Percentiles rank a stretch among this genome's conserved stretches.
Conservation (phyloP, 2,888 invertebrate genomes). For the Rhaphigaster nebulosa region DNA sequence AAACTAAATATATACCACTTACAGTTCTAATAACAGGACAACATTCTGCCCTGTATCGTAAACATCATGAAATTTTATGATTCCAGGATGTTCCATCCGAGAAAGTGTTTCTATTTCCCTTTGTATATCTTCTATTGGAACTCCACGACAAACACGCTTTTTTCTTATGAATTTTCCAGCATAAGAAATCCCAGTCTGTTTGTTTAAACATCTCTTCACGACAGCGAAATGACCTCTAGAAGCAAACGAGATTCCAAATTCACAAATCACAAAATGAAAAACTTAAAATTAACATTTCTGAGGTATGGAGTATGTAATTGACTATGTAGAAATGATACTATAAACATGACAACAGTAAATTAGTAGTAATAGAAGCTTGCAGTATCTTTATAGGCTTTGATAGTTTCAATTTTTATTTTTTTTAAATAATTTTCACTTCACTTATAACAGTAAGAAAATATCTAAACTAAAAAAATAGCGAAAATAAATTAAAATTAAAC, state of each 20-base stretch:
- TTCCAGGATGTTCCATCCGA: conserved; percentile 74
- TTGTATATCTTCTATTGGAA: conserved; percentile 74
- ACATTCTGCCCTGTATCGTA: conserved; percentile 75
- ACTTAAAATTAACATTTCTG: neutral
- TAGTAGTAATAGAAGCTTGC: neutral
- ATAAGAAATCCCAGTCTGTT: conserved; percentile 71
- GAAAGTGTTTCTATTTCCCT: conserved; percentile 74
- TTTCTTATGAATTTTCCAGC: conserved; percentile 78
- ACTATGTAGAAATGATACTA: neutral
- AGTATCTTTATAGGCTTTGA: neutral
- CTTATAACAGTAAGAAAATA: neutral
- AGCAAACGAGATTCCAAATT: neutral
- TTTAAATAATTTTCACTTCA: neutral
- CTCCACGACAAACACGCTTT: conserved; percentile 73
- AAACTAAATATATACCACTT: conserved; percentile 54
- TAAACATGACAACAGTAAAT: neutral
- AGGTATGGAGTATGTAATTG: neutral
- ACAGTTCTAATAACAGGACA: conserved; percentile 75
- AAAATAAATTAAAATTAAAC: neutral
- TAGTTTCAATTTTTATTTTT: neutral
- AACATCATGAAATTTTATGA: conserved; percentile 75
- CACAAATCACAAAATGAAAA: neutral
- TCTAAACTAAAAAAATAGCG: neutral
- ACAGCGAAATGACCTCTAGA: conserved; percentile 77
- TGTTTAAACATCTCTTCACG: conserved; percentile 73